Evolutionary conservation across 92 coral and sea anemone species (phyloP), one percentile per base, ranked within the genome.

Genomic region (Montipora capitata): DNA sequence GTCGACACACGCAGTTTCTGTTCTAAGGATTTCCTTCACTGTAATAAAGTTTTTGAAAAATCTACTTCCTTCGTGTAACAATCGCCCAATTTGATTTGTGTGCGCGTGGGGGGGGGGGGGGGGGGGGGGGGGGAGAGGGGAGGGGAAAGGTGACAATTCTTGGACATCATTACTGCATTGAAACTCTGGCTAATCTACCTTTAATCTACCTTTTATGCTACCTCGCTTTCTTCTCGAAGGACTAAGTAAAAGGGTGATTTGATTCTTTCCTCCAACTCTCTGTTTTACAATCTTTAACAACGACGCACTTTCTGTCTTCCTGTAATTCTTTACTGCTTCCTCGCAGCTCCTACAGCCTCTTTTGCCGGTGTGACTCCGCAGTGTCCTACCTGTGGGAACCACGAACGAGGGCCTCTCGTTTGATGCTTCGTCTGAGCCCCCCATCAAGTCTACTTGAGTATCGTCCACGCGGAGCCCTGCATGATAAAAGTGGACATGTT

Each of bases 381-480:
- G 5, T 18, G 62, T 13, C 71, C 78, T 68, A 94, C 97, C 95
- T 74, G 95, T 88, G 3, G 94, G 94, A 2, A 91, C 94, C 39
- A 81, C 91, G 38, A 88, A 65, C 48, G 87, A 72, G 75, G 87
- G 92, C 35, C 96, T 87, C 52, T 88, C 91, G 62, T 84, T 84
- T 16, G 91, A 77, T 54, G 81, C 80, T 65, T 95, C 98, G 44
- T 97, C 99, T 68, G 96, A 86, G 48, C 95, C 96, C 48, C 92
- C 99, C 99, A 97, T 97, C 51, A 97, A 80, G 64, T 97, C 98
- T 44, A 97, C 96, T 59, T 92, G 96, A 14, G 99, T 97, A 65
- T 97, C 99, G 83, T 97, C 99, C 45, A 97, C 99, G 40, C 99
- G 98, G 35, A 97, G 96, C 15, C 99, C 99, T 97, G 65, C 39